Conservation (phyloP, 2,113 vertebrate genomes). For the Taxidea taxus region DNA sequence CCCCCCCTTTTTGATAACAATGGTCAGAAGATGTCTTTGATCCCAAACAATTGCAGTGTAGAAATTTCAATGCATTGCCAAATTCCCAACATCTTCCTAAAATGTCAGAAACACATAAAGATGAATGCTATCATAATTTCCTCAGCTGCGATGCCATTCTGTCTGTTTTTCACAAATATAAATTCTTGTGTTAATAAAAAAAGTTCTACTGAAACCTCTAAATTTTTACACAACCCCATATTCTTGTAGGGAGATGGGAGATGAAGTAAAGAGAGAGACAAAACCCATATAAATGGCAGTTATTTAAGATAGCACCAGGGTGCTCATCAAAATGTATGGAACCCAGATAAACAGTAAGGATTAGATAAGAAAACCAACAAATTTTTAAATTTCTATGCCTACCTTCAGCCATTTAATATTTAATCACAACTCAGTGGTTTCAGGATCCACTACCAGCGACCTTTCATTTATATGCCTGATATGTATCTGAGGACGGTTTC, state of each 20-base stretch:
- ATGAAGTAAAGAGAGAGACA: conserved; percentile 26
- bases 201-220: background rate
- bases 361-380: background rate
- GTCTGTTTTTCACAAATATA: background rate
- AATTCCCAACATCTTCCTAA: background rate
- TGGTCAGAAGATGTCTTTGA: background rate
- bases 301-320: background rate
- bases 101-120: background rate
- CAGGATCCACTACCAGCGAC: background rate
- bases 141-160: background rate
- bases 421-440: background rate
- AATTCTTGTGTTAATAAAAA: background rate
- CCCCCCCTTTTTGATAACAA: background rate
- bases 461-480: background rate
- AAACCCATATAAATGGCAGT: background rate
- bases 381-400: background rate
- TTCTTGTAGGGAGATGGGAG: background rate
- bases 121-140: background rate
- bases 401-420: background rate
- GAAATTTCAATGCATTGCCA: background rate
- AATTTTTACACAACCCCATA: background rate
- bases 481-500: background rate
- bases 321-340: background rate
- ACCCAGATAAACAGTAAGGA: background rate
- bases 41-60: background rate